These are phyloP conservation scores for Cheilosia variabilis DNA, from an alignment of 2,888 invertebrate genomes.

Conservation along the genomic window DNA sequence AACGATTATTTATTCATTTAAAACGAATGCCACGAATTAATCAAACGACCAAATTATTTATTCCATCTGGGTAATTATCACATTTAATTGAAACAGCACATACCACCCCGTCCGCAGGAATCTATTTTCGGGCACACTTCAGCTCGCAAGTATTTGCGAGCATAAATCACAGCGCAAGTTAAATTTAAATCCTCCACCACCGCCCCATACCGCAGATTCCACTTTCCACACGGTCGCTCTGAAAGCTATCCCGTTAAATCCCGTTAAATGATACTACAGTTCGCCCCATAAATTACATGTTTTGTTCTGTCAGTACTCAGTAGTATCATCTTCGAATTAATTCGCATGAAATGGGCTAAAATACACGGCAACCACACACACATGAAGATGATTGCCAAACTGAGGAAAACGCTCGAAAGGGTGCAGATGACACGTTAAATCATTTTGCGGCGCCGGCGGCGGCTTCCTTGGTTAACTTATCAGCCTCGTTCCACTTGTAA, in stretches of 20 bases:
- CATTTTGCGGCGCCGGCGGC: slow-evolving; percentile 24
- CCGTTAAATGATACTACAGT: not conserved
- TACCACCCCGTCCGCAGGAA: not conserved
- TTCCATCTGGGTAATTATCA: slow-evolving; percentile 12
- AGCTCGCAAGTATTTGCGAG: not conserved
- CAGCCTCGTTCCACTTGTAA: not conserved
- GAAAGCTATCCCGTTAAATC: not conserved
- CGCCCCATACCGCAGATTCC: not conserved
- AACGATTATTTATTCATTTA: slow-evolving; percentile 13
- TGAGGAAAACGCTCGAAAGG: slow-evolving; percentile 9
- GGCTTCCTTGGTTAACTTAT: slow-evolving; percentile 19
- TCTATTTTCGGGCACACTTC: slow-evolving; percentile 1
- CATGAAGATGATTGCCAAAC: not conserved
- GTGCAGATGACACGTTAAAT: slow-evolving; percentile 40
- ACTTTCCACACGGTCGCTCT: not conserved
- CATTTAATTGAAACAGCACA: slow-evolving; percentile 4
- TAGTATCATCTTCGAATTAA: not conserved
- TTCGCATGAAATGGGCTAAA: slow-evolving; percentile 1
- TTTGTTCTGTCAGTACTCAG: not conserved
- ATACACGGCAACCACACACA: not conserved
- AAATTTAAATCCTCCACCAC: not conserved
- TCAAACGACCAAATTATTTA: slow-evolving; percentile 8
- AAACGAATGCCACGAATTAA: slow-evolving; percentile 10
- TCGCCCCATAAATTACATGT: not conserved
- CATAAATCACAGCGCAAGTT: not conserved